Conservation (phyloP, 2,113 vertebrate genomes). For the Pelecanoides urinatrix region DNA sequence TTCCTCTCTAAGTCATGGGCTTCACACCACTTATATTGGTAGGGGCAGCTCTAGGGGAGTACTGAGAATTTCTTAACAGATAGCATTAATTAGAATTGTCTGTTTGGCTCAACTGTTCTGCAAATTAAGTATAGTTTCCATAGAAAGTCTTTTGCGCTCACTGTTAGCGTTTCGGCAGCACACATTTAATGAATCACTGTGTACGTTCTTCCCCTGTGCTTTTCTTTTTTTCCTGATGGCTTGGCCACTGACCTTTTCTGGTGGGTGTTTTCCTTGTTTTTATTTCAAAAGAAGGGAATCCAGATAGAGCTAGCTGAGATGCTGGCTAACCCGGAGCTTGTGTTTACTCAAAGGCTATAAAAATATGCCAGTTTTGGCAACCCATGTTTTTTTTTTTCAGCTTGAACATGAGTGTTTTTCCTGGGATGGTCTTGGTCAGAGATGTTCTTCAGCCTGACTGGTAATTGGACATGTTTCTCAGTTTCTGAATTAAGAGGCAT, state of each 20-base stretch:
- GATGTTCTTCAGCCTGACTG: slow-evolving; percentile 36
- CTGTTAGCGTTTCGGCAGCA: neutral
- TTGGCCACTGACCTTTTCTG: neutral
- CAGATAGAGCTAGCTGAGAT: neutral
- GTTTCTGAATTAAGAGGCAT: neutral
- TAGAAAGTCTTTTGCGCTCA: neutral
- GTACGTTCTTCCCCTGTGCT: neutral
- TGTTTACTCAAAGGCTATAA: neutral
- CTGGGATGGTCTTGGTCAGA: neutral
- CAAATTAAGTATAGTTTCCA: neutral
- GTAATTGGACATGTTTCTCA: neutral
- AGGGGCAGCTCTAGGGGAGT: neutral
- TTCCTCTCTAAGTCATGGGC: neutral
- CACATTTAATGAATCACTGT: neutral
- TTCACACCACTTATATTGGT: neutral
- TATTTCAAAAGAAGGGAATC: neutral
- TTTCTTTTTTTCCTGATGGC: neutral
- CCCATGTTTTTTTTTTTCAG: neutral
- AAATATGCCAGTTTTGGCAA: neutral
- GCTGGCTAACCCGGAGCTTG: neutral
- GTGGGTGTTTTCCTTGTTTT: neutral
- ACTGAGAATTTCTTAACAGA: neutral
- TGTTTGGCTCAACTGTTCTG: neutral
- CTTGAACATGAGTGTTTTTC: neutral
- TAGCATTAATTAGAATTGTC: neutral